Base-by-base conservation (phyloP, 2,113 vertebrate species). In the Colaptes auratus region DNA sequence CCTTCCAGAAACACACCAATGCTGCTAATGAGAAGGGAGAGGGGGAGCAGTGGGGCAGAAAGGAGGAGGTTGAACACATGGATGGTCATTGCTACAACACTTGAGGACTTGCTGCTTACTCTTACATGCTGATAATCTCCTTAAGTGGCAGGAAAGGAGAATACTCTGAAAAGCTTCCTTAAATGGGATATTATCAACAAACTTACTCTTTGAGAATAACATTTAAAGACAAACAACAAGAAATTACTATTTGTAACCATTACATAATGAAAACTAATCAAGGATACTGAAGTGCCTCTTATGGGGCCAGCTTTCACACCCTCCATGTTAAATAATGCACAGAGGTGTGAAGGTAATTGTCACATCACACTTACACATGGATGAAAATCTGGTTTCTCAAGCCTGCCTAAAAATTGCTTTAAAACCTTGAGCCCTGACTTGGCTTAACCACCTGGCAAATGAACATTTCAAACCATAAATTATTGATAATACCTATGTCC, bases 31-130 rank as follows among this genome's bases (percentile, higher is more conserved):
- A 84, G 63, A 79, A 91, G 63, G 72, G 64, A 90, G 35, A 74
- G 27, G 30, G 35, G 46, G 6, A 94, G 35, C 59, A 82, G 79
- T 50, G 50, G n/a, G 55, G 88, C 64, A 90, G 39, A 73, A 88
- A 65, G 44, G 39, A 91, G 63, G 36, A 74, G 52, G 13, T 6
- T 76, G 55, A 88, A 53, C 28, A n/a, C 0, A 1, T 33, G 50
- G 12, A 61, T 42, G 50, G 33, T 9, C 85, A 64, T 61, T 82
- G 63, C 59, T 73, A 71, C 63, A 85, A 44, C 0, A 0, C 75
- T 92, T 89, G 59, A 82, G 71, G 75, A 88, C 44, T 36, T 61
- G 44, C 35, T 85, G 55, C 63, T 89, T 86, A 61, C 36, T 86
- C 33, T 84, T 50, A 31, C 0, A 0, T 75, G 66, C 33, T 44